Evolutionary conservation across 2,797 vertebrate genomes (phyloP), one percentile per base, ranked within the genome.

Genomic region (Dipus sagitta): DNA sequence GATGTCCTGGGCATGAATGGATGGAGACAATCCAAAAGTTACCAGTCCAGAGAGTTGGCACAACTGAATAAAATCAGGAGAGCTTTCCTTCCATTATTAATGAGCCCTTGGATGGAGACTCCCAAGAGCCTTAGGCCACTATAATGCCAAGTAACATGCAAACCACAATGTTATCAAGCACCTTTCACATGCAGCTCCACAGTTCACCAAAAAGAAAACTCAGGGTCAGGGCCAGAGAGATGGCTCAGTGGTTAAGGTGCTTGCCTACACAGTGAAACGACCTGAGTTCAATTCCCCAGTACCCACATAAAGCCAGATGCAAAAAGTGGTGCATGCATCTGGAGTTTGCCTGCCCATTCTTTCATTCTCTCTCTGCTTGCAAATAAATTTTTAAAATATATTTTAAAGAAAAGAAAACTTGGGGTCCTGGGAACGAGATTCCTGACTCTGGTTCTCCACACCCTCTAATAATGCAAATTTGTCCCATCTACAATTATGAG

Each of bases 1-100:
- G 91, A 78, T 86, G 76, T 86, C 93, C 12, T 70, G 64, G 67
- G 86, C 60, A 95, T 96, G 96, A 95, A 95, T 84, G 96, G 88
- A 97, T 96, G 97, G 96, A 97, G 70, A 87, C 65, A 68, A 88
- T 47, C 94, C 96, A 95, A 91, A 94, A 91, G 97, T 91, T 94
- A 92, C 96, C 96, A 97, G 95, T 77, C 94, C 68, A 80, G 28
- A 75, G 7, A n/a, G 72, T 1, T 96, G 87, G 15, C 87, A 71
- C 28, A 2, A 67, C 64, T 58, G 89, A 8, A 85, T 88, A 90
- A 95, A 93, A 77, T 93, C 86, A 24, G 0, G 1, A 90, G 86
- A 38, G 10, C 72, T 47, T 72, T 83, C 88, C 82, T 86, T 97
- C 94, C 84, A 79, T 96, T 88, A 92, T 79, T 89, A 85, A 2